Percentiles rank a stretch among this genome's conserved stretches.
Evolutionary conservation across 2,888 invertebrate genomes (phyloP).

Genomic region (Phasia obesa): DNA sequence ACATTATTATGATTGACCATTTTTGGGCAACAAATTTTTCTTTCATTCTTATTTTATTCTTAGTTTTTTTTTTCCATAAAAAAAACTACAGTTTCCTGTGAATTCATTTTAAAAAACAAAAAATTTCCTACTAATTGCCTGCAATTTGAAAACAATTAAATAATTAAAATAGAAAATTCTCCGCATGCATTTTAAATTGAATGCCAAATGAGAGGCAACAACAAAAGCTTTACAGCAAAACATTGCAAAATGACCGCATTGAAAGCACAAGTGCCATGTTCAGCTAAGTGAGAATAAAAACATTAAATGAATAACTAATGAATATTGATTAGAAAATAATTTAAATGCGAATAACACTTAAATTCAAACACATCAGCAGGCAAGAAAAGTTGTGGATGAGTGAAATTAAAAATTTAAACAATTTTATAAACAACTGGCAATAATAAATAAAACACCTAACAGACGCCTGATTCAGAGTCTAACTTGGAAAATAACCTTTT

Average conservation of each 20-base stretch:
- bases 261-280: conserved; percentile 47
- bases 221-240: not conserved
- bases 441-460: not conserved
- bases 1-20: too few species aligned
- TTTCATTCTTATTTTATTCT: too few species aligned
- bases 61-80: too few species aligned
- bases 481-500: not conserved
- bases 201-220: conserved; percentile 39
- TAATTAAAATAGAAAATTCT: conserved; percentile 55
- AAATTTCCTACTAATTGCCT: conserved; percentile 34
- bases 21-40: too few species aligned
- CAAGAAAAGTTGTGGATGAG: conserved; percentile 1
- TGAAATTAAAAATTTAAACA: not conserved
- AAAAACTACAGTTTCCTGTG: too few species aligned
- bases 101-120: not conserved
- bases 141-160: conserved; percentile 61
- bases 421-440: not conserved
- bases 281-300: conserved; percentile 23
- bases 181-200: conserved; percentile 26
- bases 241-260: not conserved
- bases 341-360: conserved; percentile 30
- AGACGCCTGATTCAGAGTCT: not conserved
- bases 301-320: conserved; percentile 62
- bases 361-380: conserved; percentile 9
- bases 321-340: conserved; percentile 68